Evolutionary conservation across 2,797 vertebrate species (phyloP).

Genomic region (Emydoidea blandingii): DNA sequence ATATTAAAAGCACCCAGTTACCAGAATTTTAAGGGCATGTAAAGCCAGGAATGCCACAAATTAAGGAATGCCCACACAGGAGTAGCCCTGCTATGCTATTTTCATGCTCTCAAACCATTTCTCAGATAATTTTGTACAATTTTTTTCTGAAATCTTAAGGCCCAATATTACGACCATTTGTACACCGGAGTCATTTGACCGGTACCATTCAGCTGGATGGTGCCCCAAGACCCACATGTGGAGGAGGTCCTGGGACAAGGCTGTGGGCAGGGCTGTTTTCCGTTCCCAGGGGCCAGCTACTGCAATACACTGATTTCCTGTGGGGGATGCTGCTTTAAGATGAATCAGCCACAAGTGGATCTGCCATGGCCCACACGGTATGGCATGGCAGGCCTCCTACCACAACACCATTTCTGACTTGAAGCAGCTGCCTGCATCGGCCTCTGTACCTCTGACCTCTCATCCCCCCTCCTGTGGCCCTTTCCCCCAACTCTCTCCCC

Average conservation of each 20-base stretch:
- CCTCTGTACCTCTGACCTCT: background rate
- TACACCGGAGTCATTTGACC: background rate
- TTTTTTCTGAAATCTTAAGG: background rate
- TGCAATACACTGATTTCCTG: too few relatives aligned
- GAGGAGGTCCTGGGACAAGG: background rate
- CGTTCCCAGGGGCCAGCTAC: background rate
- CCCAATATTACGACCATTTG: background rate
- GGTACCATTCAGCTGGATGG: rapidly evolving
- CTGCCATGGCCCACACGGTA: background rate
- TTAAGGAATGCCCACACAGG: too few relatives aligned
- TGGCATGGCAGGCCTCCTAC: background rate
- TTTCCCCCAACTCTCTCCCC: background rate
- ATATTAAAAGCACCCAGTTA: background rate
- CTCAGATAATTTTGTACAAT: background rate
- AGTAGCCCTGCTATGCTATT: too few relatives aligned
- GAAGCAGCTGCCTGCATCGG: background rate
- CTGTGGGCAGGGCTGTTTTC: background rate
- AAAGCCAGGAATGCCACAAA: background rate
- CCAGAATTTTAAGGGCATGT: background rate
- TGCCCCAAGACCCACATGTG: background rate
- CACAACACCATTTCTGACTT: background rate
- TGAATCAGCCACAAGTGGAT: background rate
- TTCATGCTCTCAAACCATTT: background rate
- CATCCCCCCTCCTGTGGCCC: background rate
- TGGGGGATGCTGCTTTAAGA: background rate